These are phyloP conservation scores for Sitodiplosis mosellana DNA, from an alignment of 1,140 invertebrate genomes.

Conservation along the genomic window DNA sequence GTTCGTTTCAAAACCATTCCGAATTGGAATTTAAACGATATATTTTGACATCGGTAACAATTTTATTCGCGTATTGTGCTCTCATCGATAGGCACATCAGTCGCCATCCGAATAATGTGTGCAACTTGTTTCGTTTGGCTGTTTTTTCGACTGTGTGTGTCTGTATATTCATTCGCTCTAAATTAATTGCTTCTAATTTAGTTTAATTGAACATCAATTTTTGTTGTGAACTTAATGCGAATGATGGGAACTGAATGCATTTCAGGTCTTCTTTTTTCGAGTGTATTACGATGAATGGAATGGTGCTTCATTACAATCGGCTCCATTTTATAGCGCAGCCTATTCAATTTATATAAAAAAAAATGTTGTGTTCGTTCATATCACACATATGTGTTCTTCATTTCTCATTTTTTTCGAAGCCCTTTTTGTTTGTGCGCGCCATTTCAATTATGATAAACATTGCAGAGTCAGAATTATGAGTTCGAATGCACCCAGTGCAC, in stretches of 20 bases:
- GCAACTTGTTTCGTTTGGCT: background rate
- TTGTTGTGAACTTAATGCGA: background rate
- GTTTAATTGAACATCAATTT: background rate
- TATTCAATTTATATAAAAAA: background rate
- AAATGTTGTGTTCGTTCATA: no score
- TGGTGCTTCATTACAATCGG: background rate
- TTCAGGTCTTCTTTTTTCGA: no score
- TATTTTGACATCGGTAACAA: no score
- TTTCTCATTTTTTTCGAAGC: background rate
- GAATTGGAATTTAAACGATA: no score
- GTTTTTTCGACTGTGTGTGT: background rate
- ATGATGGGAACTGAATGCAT: background rate
- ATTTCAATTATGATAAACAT: no score
- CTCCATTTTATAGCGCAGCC: background rate
- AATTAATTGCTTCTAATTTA: background rate
- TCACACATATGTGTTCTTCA: background rate
- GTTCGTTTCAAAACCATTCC: no score
- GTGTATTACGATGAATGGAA: no score
- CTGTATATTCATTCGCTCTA: background rate
- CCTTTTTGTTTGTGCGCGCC: background rate
- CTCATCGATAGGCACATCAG: no score
- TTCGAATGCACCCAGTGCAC: no score
- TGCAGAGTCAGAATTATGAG: no score
- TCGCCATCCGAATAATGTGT: no score
- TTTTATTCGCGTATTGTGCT: no score